phyloP scores from a whole-genome alignment of 2,888 invertebrate genomes.

The Conchocele bisecta region DNA sequence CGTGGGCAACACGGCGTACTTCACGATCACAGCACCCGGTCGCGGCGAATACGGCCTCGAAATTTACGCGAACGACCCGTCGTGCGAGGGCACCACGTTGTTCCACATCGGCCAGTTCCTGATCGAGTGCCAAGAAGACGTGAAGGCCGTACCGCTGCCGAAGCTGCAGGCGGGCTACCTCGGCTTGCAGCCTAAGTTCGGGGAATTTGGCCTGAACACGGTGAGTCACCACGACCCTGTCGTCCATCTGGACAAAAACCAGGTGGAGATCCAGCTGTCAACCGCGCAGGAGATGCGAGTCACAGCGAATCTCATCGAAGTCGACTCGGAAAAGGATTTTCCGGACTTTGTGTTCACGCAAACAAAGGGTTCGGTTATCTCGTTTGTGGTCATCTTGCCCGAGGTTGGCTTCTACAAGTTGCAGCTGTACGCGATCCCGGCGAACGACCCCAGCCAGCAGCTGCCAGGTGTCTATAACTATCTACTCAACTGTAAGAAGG shows the following conservation, averaged over 20 bases:
- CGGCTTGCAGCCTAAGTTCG: constrained; percentile 81
- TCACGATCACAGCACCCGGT: constrained; percentile 80
- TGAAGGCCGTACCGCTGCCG: constrained; percentile 78
- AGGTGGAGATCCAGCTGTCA: constrained; percentile 73
- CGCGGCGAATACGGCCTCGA: constrained; percentile 82
- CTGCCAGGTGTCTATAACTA: constrained; percentile 83
- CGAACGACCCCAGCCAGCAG: constrained; percentile 78
- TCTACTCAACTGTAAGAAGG: constrained; percentile 78
- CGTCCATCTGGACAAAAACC: constrained; percentile 78
- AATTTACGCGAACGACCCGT: constrained; percentile 82
- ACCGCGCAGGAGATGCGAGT: constrained; percentile 77
- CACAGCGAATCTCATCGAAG: constrained; percentile 81
- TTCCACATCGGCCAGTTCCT: constrained; percentile 82
- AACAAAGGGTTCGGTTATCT: constrained; percentile 69
- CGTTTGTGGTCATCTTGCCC: constrained; percentile 77
- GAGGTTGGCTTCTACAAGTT: constrained; percentile 81
- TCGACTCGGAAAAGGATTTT: constrained; percentile 74
- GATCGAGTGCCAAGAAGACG: constrained; percentile 79
- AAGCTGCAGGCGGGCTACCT: constrained; percentile 81
- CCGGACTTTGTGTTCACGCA: constrained; percentile 81
- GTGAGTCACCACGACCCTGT: constrained; percentile 80
- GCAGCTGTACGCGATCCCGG: constrained; percentile 81
- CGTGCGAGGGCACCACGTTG: constrained; percentile 80
- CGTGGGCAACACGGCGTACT: constrained; percentile 81
- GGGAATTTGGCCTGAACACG: constrained; percentile 77